Conservation (phyloP, 2,113 vertebrate species). For the Lutjanus erythropterus region DNA sequence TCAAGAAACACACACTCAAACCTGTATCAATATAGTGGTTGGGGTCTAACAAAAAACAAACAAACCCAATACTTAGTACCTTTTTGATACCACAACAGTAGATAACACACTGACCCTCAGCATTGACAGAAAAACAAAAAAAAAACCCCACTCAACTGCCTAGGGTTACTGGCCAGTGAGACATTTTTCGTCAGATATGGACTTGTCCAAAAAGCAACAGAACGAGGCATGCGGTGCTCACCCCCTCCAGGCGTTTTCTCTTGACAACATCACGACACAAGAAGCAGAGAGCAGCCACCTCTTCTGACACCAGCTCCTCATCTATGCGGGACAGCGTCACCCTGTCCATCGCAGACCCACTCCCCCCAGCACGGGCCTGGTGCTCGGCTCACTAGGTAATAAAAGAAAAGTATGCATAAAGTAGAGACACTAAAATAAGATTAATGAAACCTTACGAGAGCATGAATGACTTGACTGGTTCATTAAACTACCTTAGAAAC, state of each 20-base stretch:
- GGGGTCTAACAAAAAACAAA: no score
- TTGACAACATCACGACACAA: slow-evolving; percentile 78
- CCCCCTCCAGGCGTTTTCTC: slow-evolving; percentile 73
- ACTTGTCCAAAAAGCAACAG: not conserved
- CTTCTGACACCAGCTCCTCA: slow-evolving; percentile 70
- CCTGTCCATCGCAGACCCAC: slow-evolving; percentile 66
- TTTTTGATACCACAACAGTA: no score
- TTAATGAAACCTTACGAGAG: not conserved
- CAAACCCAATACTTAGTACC: no score
- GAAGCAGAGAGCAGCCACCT: slow-evolving; percentile 82
- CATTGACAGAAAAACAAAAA: no score
- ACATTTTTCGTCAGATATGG: not conserved
- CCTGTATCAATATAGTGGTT: no score
- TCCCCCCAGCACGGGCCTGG: not conserved
- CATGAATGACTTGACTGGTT: not conserved
- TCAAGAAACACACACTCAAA: not conserved
- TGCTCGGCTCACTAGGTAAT: not conserved
- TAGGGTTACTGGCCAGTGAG: not conserved
- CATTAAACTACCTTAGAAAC: no score
- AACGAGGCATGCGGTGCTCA: slow-evolving; percentile 23
- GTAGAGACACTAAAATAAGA: not conserved
- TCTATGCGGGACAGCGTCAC: slow-evolving; percentile 67
- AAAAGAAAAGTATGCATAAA: not conserved
- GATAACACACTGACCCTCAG: not conserved
- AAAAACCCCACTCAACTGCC: not conserved